Percentiles rank a stretch among this genome's conserved stretches.
Conservation (phyloP, 2,113 vertebrate species). For the Herpetotheres cachinnans region DNA sequence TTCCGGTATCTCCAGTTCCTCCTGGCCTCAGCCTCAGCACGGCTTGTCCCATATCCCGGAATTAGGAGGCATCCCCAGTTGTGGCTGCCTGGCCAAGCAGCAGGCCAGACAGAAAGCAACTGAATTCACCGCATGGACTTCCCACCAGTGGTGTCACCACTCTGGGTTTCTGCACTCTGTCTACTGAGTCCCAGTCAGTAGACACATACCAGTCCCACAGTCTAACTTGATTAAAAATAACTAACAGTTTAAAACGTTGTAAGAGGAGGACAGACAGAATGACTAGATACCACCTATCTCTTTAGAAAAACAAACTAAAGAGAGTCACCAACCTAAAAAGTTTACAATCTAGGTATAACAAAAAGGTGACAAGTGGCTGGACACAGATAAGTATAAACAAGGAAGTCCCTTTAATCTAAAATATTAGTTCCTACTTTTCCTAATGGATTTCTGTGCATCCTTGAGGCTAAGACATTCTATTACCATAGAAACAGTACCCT, state of each 20-base stretch:
- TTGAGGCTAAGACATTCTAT: background rate
- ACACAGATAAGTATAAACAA: background rate
- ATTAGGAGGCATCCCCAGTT: background rate
- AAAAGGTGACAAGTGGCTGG: background rate
- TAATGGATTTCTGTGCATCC: background rate
- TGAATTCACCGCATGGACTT: background rate
- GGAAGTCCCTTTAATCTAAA: background rate
- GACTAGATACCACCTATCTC: background rate
- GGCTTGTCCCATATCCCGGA: background rate
- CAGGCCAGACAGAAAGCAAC: background rate
- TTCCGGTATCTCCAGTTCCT: background rate
- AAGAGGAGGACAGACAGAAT: background rate
- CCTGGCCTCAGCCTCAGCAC: background rate
- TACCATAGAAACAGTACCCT: slow-evolving; percentile 51
- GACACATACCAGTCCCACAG: background rate
- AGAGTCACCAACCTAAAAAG: background rate
- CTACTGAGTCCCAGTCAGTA: background rate
- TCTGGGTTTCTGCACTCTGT: background rate
- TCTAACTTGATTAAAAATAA: background rate
- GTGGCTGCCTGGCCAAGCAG: background rate
- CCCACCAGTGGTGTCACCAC: background rate
- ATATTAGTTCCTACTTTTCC: background rate
- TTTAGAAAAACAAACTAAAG: background rate
- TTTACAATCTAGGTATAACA: background rate
- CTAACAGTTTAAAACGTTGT: background rate